Conservation (phyloP, 2,797 vertebrate species). For the Phrynocephalus guinanensis region DNA sequence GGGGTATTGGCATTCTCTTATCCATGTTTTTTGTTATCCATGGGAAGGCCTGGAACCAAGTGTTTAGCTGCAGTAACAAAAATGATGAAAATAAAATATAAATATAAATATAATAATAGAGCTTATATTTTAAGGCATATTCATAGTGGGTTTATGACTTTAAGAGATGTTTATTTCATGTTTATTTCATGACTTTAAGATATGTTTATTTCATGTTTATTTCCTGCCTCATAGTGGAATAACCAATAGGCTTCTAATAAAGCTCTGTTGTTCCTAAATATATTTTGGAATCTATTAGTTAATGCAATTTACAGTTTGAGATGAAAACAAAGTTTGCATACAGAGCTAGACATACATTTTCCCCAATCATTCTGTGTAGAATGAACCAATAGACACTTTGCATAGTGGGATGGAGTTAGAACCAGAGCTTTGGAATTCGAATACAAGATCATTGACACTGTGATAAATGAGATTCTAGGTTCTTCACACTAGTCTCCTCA, state of each 20-base stretch:
- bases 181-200: too few species aligned
- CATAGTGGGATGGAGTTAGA: neutral
- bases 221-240: neutral
- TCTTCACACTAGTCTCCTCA: neutral
- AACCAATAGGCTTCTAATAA: neutral
- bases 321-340: neutral
- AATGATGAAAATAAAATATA: too few species aligned
- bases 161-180: too few species aligned
- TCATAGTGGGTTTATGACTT: too few species aligned
- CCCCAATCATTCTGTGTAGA: neutral
- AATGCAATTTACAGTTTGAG: neutral
- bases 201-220: too few species aligned
- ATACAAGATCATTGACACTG: neutral
- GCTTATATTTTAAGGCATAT: too few species aligned
- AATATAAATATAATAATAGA: too few species aligned
- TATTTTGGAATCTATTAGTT: neutral
- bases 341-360: neutral
- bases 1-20: too few species aligned
- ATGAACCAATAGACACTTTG: neutral
- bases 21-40: too few species aligned
- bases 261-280: too few species aligned
- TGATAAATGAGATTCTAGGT: neutral
- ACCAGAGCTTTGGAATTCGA: neutral
- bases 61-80: too few species aligned
- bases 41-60: too few species aligned